Base-by-base conservation (phyloP, 2,888 invertebrate genomes). In the Clanis bilineata region DNA sequence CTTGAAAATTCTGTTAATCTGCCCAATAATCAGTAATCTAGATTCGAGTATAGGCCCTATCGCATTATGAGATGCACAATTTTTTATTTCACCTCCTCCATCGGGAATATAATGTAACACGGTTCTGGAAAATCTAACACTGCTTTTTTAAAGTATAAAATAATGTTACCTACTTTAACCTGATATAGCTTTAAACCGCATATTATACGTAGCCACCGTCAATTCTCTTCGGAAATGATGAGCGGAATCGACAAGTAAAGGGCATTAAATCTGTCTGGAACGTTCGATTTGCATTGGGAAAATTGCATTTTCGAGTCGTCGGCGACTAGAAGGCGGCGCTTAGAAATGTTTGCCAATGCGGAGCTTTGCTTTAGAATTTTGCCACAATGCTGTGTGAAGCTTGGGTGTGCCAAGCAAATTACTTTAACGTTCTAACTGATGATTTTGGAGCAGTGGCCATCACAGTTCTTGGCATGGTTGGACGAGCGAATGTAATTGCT, bases 251-350 rank as follows among this genome's bases (percentile, higher is more conserved):
- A 72, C 83, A 84, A 86, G 85, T 84, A 84, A 87, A 89, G 85
- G 82, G 84, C 86, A 89, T 90, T 89, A 90, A 89, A 88, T 88
- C 86, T 85, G 85, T 88, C 88, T 87, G 82, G 80, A 72, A 80
- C 83, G 82, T 89, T 89, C 87, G 87, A 89, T 90, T 89, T 89
- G 86, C 89, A 89, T 88, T 86, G 83, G 74, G 84, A 85, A 88
- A 90, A 90, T 89, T 90, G 90, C 89, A 89, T 90, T 89, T 87
- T 85, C 82, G 71, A 86, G 79, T 83, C 79, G 80, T 66, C 77
- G 82, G 78, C 83, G 86, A 79, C 85, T 76, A 80, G 81, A 71
- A 82, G 85, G 75, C 72, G 72, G 65, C 76, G 77, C 69, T 76
- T 77, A 78, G 73, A 78, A 83, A 83, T 86, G 81, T 88, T 87